Base-by-base conservation (phyloP, 2,113 vertebrate genomes). In the Platichthys stellatus region DNA sequence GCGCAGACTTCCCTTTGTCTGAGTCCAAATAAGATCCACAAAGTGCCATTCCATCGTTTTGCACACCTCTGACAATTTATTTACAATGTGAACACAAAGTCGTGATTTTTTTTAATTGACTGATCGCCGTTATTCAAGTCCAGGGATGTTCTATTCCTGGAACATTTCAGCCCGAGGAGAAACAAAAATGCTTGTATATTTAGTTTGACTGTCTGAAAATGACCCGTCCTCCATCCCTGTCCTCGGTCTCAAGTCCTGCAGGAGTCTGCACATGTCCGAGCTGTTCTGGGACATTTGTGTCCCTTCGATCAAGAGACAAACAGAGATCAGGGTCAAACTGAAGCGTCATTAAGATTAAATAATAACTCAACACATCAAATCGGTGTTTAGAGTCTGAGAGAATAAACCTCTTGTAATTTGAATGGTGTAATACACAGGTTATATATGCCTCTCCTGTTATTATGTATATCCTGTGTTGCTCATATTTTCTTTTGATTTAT, bases 1-100 rank as follows among this genome's bases (percentile, higher is more conserved):
- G 56, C 83, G 85, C 63, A 87, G 76, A 72, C 83, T 85, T 90
- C 73, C 78, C 78, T 87, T 89, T 89, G 87, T 89, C 85, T 86
- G 56, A 82, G 60, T 67, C 69, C 73, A 67, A 91, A 87, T 82
- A 77, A 65, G 66, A 89, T 74, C 38, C 78, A 76, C 40, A 68
- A 78, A 84, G 38, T 76, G 57, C 18, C 51, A 58, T 78, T 84
- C 35, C 60, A 35, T 63, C 40, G 21, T 56, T 51, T 26, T 43
- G 17, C 5, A 72, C 26, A 20, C 10, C 2, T 17, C 26, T 4
- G 59, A 20, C 15, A 72, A 82, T 90, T 70, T 86, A 85, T 88
- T 85, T 78, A 71, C 71, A 85, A 88, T 79, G 72, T 85, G 64
- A 69, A 70, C 80, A 88, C 83, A 90, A 86, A 84, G 73, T 88